Percentiles rank a stretch among this genome's conserved stretches.
These are phyloP conservation scores for Meleagris gallopavo DNA, from an alignment of 2,113 vertebrate species.

Conservation along the genomic window DNA sequence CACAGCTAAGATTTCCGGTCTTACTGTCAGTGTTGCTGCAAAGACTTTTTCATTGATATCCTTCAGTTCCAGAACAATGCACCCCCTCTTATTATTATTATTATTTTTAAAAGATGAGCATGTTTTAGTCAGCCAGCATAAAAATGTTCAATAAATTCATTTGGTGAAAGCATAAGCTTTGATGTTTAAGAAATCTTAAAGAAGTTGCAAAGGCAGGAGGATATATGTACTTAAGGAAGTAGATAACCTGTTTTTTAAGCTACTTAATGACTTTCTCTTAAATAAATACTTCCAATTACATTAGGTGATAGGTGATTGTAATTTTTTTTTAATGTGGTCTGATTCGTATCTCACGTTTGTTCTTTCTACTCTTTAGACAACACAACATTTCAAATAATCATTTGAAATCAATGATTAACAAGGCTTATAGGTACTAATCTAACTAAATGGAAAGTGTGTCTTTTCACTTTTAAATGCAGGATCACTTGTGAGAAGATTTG, in stretches of 20 bases:
- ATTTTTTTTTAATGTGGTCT: background rate
- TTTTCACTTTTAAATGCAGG: background rate
- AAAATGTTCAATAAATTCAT: background rate
- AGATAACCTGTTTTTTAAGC: background rate
- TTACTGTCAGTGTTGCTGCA: rapidly evolving
- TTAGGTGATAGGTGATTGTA: background rate
- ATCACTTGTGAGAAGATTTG: background rate
- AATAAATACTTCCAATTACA: background rate
- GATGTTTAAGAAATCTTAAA: background rate
- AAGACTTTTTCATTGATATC: background rate
- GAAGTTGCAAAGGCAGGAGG: background rate
- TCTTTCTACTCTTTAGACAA: background rate
- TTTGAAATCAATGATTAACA: background rate
- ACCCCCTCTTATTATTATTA: rapidly evolving
- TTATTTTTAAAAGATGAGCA: background rate
- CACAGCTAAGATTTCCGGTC: background rate
- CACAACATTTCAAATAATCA: rapidly evolving
- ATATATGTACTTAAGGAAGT: background rate
- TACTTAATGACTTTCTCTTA: background rate
- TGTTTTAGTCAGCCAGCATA: background rate
- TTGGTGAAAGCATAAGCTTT: background rate
- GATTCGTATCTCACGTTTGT: background rate
- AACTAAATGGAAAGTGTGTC: background rate
- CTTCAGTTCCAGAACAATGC: background rate
- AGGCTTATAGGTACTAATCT: background rate